phyloP scores from a whole-genome alignment of 2,113 vertebrate species.

The Odontesthes bonariensis region DNA sequence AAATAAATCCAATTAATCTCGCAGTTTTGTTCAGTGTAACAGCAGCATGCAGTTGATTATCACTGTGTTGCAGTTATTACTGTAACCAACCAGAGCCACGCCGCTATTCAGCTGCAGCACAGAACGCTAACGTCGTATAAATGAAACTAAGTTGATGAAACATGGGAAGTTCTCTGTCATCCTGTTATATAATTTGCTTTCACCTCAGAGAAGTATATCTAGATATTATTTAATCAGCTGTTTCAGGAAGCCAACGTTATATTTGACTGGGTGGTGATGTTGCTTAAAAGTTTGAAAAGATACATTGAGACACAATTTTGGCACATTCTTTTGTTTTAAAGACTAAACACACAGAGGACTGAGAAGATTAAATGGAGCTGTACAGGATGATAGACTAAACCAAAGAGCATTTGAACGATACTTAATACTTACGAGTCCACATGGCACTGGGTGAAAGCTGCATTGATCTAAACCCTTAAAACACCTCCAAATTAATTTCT shows the following conservation, averaged over 20 bases:
- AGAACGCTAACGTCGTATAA: background rate
- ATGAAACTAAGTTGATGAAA: conserved; percentile 8
- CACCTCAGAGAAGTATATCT: conserved; percentile 1
- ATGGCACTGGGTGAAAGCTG: background rate
- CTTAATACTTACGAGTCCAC: background rate
- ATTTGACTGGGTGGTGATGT: background rate
- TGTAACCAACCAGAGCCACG: background rate
- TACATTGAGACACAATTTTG: background rate
- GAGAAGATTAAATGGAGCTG: no score
- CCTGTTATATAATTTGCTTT: background rate
- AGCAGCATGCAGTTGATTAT: background rate
- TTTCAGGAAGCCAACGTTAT: background rate
- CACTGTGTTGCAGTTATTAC: background rate
- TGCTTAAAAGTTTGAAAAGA: background rate
- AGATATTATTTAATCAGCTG: no score
- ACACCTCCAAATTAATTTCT: background rate
- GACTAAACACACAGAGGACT: no score
- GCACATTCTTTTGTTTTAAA: background rate
- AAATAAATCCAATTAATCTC: background rate
- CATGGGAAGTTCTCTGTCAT: background rate
- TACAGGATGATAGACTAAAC: background rate
- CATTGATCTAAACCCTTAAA: background rate
- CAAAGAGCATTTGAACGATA: background rate
- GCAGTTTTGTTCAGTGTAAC: background rate
- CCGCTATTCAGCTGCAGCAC: background rate